These are phyloP conservation scores for Paramisgurnus dabryanus DNA, from an alignment of 2,113 vertebrate species.

Conservation along the genomic window DNA sequence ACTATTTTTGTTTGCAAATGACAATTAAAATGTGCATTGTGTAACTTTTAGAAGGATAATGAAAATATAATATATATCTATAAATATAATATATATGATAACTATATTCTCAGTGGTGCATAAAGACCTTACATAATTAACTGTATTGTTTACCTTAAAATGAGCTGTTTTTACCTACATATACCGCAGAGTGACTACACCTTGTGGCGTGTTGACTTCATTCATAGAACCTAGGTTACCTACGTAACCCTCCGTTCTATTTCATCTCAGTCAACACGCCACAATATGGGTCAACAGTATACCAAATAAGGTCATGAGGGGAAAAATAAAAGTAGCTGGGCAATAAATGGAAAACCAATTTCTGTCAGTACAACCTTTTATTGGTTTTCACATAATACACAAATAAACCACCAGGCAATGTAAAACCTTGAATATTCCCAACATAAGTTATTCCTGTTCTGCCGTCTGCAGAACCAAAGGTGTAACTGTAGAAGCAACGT, in stretches of 20 bases:
- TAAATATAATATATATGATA: no score
- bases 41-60: no score
- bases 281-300: not conserved
- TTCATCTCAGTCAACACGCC: not conserved
- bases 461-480: not conserved
- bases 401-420: not conserved
- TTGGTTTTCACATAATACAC: not conserved
- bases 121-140: no score
- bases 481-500: not conserved
- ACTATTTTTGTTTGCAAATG: no score
- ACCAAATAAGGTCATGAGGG: not conserved
- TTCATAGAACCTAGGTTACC: not conserved
- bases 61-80: no score
- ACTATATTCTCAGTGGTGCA: no score
- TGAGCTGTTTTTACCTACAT: no score
- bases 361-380: not conserved
- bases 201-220: not conserved
- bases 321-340: not conserved
- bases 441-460: not conserved
- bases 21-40: no score
- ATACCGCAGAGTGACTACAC: not conserved
- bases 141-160: no score
- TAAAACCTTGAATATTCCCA: not conserved
- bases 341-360: not conserved
- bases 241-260: not conserved